Conservation (phyloP, 1,140 invertebrate species). For the Telenomus remus region DNA sequence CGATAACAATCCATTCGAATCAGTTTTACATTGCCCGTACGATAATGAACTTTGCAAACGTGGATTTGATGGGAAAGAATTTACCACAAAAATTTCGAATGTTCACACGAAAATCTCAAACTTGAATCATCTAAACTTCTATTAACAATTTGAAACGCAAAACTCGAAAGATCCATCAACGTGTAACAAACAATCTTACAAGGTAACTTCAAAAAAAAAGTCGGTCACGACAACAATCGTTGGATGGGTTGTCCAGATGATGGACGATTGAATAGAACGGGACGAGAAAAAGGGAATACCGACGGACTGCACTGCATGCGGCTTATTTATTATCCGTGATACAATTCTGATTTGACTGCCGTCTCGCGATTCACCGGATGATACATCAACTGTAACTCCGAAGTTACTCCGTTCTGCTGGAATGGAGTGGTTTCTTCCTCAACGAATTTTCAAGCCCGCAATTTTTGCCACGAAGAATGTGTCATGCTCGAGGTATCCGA, state of each 20-base stretch:
- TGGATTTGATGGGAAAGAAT: conserved; percentile 13
- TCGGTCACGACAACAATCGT: conserved; percentile 37
- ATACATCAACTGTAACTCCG: conserved; percentile 62
- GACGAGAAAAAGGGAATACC: conserved; percentile 43
- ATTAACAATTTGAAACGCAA: too few species aligned
- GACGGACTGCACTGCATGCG: conserved; percentile 59
- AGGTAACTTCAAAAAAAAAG: too few species aligned
- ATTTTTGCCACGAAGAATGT: conserved; percentile 40
- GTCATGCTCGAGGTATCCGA: conserved; percentile 36
- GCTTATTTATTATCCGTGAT: conserved; percentile 72
- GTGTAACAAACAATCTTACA: too few species aligned
- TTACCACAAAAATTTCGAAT: too few species aligned
- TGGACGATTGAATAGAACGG: conserved; percentile 48
- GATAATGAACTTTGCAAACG: background rate
- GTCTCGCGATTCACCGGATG: conserved; percentile 60
- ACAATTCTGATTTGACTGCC: conserved; percentile 66
- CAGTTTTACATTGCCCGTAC: too few species aligned
- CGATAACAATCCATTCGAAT: too few species aligned
- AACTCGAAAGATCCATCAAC: too few species aligned
- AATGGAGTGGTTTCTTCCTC: conserved; percentile 11
- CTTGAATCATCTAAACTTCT: too few species aligned
- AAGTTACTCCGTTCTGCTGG: conserved; percentile 17
- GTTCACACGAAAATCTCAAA: too few species aligned
- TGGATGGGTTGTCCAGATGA: conserved; percentile 52
- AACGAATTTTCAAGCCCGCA: conserved; percentile 20